Evolutionary conservation across 1,140 invertebrate species (phyloP).

Genomic region (Heterodera carotae): DNA sequence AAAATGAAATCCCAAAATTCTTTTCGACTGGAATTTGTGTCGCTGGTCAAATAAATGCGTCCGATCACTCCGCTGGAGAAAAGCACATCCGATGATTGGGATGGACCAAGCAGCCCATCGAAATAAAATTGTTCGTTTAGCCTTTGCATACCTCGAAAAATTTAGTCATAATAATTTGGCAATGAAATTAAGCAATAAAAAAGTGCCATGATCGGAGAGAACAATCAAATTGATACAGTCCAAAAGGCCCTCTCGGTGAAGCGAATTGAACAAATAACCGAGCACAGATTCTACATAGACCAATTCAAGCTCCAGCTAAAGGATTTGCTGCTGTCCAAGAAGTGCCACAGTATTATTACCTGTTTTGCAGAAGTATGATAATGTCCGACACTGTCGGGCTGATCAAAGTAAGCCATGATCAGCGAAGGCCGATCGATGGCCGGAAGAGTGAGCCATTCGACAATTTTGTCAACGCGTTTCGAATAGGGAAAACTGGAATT

Average conservation of each 20-base stretch:
- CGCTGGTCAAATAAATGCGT: slow-evolving; percentile 39
- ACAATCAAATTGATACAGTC: slow-evolving; percentile 60
- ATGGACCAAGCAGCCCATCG: slow-evolving; percentile 41
- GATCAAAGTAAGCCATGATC: slow-evolving; percentile 75
- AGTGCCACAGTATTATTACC: slow-evolving; percentile 24
- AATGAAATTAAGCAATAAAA: too few species aligned
- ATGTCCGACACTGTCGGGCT: slow-evolving; percentile 72
- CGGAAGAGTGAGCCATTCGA: slow-evolving; percentile 72
- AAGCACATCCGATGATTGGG: slow-evolving; percentile 32
- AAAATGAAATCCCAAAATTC: slow-evolving; percentile 1
- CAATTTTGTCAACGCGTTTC: slow-evolving; percentile 50
- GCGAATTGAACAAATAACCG: slow-evolving; percentile 54
- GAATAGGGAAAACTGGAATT: slow-evolving; percentile 46
- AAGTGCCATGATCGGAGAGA: slow-evolving; percentile 60
- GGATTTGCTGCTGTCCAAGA: background rate
- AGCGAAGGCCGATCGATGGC: slow-evolving; percentile 64
- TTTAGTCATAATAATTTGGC: background rate
- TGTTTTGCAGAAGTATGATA: slow-evolving; percentile 49
- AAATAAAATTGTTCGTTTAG: slow-evolving; percentile 48
- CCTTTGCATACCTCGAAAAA: slow-evolving; percentile 46
- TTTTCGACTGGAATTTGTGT: slow-evolving; percentile 39
- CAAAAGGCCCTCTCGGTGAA: slow-evolving; percentile 49
- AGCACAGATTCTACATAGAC: slow-evolving; percentile 53
- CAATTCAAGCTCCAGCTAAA: slow-evolving; percentile 35
- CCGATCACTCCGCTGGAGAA: slow-evolving; percentile 48